Evolutionary conservation across 2,113 vertebrate genomes (phyloP).

Genomic region (Chionomys nivalis): DNA sequence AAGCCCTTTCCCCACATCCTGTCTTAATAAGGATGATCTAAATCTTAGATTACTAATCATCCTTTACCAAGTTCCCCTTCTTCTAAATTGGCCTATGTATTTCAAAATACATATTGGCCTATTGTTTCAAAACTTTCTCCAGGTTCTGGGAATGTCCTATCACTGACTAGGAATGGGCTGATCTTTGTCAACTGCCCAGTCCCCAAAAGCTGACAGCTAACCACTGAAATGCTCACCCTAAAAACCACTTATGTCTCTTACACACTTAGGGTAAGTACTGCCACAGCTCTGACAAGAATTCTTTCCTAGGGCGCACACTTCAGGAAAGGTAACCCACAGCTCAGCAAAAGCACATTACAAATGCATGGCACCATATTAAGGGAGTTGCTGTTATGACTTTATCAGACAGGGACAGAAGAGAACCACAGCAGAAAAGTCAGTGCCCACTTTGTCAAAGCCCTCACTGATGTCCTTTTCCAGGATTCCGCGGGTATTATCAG

Average conservation of each 20-base stretch:
- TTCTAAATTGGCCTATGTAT: neutral
- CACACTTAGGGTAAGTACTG: neutral
- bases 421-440: conserved; percentile 74
- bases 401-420: conserved; percentile 68
- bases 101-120: neutral
- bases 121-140: conserved; percentile 3
- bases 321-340: neutral
- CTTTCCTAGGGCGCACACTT: conserved; percentile 12
- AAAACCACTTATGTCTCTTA: neutral
- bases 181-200: neutral
- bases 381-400: conserved; percentile 12
- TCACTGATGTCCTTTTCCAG: conserved; percentile 54
- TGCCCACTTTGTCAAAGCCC: neutral
- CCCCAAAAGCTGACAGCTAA: conserved; percentile 21
- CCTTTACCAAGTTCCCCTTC: neutral
- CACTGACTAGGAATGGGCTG: neutral
- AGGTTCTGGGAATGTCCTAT: conserved; percentile 1
- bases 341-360: conserved; percentile 28
- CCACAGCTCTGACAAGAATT: conserved; percentile 36
- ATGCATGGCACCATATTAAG: neutral
- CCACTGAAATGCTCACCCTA: conserved; percentile 31
- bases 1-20: neutral
- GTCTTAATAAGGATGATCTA: conserved; percentile 25
- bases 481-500: conserved; percentile 13
- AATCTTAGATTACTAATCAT: neutral